A percentile compares a stretch with the other conserved stretches of the same genome.
Conservation (phyloP, 2,888 invertebrate species). For the Chymomyza amoena region DNA sequence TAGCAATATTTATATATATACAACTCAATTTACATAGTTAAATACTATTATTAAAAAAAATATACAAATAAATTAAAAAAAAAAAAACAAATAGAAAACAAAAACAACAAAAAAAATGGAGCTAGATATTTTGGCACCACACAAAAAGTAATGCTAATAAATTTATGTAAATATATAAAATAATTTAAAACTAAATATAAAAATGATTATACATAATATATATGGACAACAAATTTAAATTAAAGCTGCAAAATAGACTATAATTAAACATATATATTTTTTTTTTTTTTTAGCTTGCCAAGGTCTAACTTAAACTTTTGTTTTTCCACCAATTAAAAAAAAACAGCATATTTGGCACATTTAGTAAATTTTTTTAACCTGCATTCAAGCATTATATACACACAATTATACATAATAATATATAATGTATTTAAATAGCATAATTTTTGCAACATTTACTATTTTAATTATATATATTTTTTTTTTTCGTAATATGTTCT, state of each 20-base stretch:
- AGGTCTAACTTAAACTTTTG: neutral
- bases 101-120: neutral
- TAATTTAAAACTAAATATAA: neutral
- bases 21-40: slow-evolving; percentile 18
- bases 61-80: slow-evolving; percentile 41
- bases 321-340: slow-evolving; percentile 6
- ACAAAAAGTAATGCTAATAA: slow-evolving; percentile 1
- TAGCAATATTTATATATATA: slow-evolving; percentile 2
- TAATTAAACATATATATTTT: neutral
- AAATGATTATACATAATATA: slow-evolving; percentile 22
- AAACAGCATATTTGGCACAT: neutral
- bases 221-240: slow-evolving; percentile 3
- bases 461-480: slow-evolving; percentile 15
- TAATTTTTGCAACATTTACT: neutral
- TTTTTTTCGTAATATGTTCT: slow-evolving; percentile 13
- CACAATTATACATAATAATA: neutral
- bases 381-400: neutral
- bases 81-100: neutral
- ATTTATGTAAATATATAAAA: slow-evolving; percentile 7
- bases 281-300: neutral
- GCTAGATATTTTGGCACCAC: slow-evolving; percentile 10
- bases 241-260: slow-evolving; percentile 7
- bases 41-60: slow-evolving; percentile 66
- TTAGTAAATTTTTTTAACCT: neutral
- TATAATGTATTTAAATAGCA: slow-evolving; percentile 1